Percentiles rank a stretch among this genome's conserved stretches.
Evolutionary conservation across 2,888 invertebrate genomes (phyloP).

Genomic region (Nomada ferruginata): DNA sequence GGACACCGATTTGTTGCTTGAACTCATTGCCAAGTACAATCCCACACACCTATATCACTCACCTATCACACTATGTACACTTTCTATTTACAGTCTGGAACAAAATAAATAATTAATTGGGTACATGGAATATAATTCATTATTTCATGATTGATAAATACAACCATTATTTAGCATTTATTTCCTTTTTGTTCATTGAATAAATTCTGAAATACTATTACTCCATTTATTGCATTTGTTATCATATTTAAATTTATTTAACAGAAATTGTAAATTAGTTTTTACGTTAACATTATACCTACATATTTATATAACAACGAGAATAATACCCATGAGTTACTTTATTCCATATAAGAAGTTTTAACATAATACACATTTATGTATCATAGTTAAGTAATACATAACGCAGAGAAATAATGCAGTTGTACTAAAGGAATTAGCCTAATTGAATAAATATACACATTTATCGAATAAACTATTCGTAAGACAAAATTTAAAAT

Average conservation of each 20-base stretch:
- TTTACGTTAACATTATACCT: not conserved
- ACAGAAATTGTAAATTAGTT: not conserved
- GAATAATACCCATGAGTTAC: not conserved
- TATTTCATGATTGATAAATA: not conserved
- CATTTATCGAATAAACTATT: not conserved
- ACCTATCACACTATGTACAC: conserved; percentile 90
- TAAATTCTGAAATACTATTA: not conserved
- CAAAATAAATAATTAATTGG: conserved; percentile 70
- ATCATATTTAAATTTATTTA: not conserved
- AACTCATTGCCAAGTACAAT: conserved; percentile 82
- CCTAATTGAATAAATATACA: not conserved
- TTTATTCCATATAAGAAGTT: too few relatives aligned
- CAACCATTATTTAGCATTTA: not conserved
- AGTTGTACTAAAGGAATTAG: not conserved
- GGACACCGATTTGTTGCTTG: conserved; percentile 82
- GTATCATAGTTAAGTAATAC: not conserved
- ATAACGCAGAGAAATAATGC: not conserved
- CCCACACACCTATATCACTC: conserved; percentile 78
- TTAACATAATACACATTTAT: not conserved
- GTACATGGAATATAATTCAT: conserved; percentile 5
- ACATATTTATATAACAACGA: not conserved
- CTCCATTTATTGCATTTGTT: too few relatives aligned
- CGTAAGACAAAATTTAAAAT: not conserved
- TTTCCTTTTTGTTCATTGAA: not conserved
- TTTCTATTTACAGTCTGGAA: conserved; percentile 92